Evolutionary conservation across 2,797 vertebrate genomes (phyloP), one percentile per base, ranked within the genome.

Genomic region (Gastrophryne carolinensis): DNA sequence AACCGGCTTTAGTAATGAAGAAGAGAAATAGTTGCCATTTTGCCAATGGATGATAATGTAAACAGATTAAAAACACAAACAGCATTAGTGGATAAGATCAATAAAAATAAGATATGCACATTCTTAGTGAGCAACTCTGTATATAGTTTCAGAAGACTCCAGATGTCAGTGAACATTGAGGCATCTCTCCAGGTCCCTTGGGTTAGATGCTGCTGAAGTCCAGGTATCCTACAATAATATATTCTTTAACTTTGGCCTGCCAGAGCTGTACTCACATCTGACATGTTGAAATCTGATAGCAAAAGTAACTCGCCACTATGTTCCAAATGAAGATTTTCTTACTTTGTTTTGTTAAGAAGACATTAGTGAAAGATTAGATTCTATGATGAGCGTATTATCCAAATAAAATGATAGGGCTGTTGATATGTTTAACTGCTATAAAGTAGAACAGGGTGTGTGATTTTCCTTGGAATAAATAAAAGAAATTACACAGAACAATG

Each of bases 141-240:
- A 50, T 66, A 32, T 23, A 15, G 17, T 52, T 52, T 17, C 21
- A 39, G 34, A 39, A 19, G 13, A 67, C 17, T 69, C 66, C 66
- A 69, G 66, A 41, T 69, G 66, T 57, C 30, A 56, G 53, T 3
- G 37, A 35, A 37, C 49, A 26, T 21, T 37, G 50, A 53, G 37
- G 32, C 30, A 53, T 53, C 64, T 53, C 32, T 60, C 10, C 10
- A 11, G 47, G 24, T 53, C 32, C 9, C 64, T 13, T 37, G 49
- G 23, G 49, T 24, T 53, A 26, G 34, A 26, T 17, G 64, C 39
- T 21, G 34, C 19, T 37, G 35, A 54, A 54, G 24, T 39, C 24
- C 41, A 54, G 21, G n/a, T 41, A 21, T 69, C 66, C 57, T 26
- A 29, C 17, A 29, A 65, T 57, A 32, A 27, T 29, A 29, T 26